phyloP scores from a whole-genome alignment of 2,888 invertebrate species.

The Uropetala carovei region DNA sequence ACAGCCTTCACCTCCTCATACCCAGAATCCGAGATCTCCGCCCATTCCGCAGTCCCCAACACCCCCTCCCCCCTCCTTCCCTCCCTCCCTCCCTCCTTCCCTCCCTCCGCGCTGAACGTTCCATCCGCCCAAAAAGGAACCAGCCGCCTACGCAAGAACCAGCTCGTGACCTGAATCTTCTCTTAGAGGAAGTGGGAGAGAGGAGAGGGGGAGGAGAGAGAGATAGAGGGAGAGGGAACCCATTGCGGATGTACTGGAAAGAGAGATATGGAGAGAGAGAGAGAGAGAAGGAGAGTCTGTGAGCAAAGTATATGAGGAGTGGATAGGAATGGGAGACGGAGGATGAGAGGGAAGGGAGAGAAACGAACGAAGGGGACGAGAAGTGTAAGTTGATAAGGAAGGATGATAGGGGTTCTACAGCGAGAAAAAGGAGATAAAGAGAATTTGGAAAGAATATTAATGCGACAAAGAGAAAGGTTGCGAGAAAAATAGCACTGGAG shows the following conservation, averaged over 20 bases:
- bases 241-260: background rate
- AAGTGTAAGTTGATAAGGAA: background rate
- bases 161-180: constrained; percentile 59
- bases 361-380: background rate
- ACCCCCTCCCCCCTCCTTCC: background rate
- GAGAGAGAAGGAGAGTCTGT: background rate
- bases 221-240: background rate
- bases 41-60: background rate
- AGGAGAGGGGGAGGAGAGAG: background rate
- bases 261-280: background rate
- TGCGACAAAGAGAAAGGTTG: constrained; percentile 1
- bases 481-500: too few species aligned
- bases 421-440: too few species aligned
- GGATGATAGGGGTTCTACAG: too few species aligned
- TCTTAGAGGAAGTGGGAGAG: constrained; percentile 13
- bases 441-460: too few species aligned
- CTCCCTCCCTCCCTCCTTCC: background rate
- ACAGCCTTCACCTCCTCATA: background rate
- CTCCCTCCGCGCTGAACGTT: background rate
- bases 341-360: background rate
- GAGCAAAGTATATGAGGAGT: background rate
- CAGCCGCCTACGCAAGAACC: constrained; percentile 1
- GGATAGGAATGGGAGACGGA: background rate
- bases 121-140: background rate
- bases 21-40: too few species aligned